Evolutionary conservation across 2,888 invertebrate genomes (phyloP).

Genomic region (Tinea semifulvella): DNA sequence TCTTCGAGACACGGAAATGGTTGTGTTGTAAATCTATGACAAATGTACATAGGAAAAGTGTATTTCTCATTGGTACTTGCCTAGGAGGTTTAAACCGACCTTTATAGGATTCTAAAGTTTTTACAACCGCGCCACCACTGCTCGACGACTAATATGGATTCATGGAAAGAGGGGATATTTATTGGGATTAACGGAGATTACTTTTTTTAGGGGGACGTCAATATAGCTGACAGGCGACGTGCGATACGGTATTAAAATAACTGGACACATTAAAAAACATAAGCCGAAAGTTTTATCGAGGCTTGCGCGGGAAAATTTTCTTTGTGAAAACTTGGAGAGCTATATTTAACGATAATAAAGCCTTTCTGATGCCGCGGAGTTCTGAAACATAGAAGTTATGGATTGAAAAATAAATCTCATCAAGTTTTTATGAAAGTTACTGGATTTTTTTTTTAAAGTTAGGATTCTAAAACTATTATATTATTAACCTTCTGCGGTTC

Average conservation of each 20-base stretch:
- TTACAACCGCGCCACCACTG: too few species aligned
- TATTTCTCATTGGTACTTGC: too few species aligned
- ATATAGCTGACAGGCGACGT: conserved; percentile 7
- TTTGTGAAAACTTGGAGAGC: background rate
- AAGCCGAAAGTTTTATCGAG: conserved; percentile 10
- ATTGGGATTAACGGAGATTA: too few species aligned
- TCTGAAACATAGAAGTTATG: too few species aligned
- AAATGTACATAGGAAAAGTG: too few species aligned
- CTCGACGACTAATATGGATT: too few species aligned
- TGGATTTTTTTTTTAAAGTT: background rate
- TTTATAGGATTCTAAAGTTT: too few species aligned
- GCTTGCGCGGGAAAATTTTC: background rate
- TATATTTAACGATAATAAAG: conserved; percentile 2
- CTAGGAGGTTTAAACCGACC: too few species aligned
- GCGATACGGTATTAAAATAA: conserved; percentile 9
- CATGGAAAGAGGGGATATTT: too few species aligned
- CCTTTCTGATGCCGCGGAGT: background rate
- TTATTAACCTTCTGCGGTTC: background rate
- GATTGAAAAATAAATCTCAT: background rate
- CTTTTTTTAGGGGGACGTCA: background rate
- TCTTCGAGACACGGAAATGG: too few species aligned
- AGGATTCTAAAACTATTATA: background rate
- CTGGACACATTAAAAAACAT: conserved; percentile 12
- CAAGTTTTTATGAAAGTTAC: background rate
- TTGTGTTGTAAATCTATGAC: too few species aligned